phyloP scores from a whole-genome alignment of 2,888 invertebrate genomes.

The Phyllotreta cruciferae region DNA sequence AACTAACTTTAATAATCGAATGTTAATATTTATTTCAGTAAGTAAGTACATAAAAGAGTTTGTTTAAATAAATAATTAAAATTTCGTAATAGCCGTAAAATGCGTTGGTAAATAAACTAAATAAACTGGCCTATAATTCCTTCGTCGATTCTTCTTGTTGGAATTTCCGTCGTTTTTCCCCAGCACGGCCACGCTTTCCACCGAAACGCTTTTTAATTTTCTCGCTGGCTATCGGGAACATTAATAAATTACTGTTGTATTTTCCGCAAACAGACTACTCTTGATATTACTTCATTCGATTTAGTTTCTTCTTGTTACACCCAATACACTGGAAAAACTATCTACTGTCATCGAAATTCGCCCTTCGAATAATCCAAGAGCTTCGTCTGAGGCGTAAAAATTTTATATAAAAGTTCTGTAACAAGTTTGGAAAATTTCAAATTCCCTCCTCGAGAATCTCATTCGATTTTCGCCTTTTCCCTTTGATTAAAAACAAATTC shows the following conservation, averaged over 20 bases:
- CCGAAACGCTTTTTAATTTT: constrained; percentile 46
- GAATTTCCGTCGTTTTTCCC: constrained; percentile 46
- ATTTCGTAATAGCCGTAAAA: neutral
- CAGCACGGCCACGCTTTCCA: constrained; percentile 32
- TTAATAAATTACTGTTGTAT: constrained; percentile 41
- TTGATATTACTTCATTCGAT: constrained; percentile 38
- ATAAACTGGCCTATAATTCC: constrained; percentile 39
- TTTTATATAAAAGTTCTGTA: neutral
- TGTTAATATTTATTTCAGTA: too few relatives aligned
- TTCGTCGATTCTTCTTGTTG: constrained; percentile 48
- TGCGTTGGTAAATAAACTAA: neutral
- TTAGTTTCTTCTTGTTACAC: constrained; percentile 33
- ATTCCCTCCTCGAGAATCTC: constrained; percentile 1
- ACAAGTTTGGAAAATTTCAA: constrained; percentile 4
- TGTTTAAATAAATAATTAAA: too few relatives aligned
- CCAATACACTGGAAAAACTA: constrained; percentile 10
- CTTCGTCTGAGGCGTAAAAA: neutral
- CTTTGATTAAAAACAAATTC: constrained; percentile 18
- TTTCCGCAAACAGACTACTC: constrained; percentile 41
- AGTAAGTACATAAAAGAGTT: too few relatives aligned
- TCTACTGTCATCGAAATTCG: neutral
- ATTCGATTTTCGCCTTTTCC: constrained; percentile 6
- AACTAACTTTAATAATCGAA: neutral
- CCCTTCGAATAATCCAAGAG: neutral
- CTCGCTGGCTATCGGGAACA: constrained; percentile 42